phyloP scores from a whole-genome alignment of 2,113 vertebrate genomes.

The Hystrix brachyura region DNA sequence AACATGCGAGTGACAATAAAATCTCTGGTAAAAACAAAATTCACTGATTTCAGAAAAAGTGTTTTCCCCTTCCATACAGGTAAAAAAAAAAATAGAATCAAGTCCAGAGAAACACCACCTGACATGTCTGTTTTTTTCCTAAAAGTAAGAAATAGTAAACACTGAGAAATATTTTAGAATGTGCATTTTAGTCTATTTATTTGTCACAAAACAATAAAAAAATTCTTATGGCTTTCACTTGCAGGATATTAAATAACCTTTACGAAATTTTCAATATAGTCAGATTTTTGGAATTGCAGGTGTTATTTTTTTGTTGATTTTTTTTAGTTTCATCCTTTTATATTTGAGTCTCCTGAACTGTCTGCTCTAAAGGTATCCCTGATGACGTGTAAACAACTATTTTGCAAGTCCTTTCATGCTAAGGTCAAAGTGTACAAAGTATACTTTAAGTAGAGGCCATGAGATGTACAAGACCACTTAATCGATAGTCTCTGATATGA shows the following conservation, averaged over 20 bases:
- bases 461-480: background rate
- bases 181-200: background rate
- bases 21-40: background rate
- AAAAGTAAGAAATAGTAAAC: background rate
- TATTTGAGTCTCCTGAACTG: background rate
- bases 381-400: background rate
- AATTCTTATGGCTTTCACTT: background rate
- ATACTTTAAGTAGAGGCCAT: background rate
- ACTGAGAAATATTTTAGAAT: background rate
- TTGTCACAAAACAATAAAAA: background rate
- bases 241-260: background rate
- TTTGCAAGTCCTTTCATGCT: background rate
- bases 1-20: background rate
- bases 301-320: background rate
- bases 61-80: background rate
- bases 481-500: background rate
- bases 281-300: background rate
- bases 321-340: conserved; percentile 8
- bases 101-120: background rate
- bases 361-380: background rate
- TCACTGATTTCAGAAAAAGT: background rate
- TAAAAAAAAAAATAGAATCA: background rate
- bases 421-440: background rate
- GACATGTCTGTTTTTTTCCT: background rate
- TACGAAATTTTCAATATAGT: background rate